Evolutionary conservation across 2,888 invertebrate species (phyloP).

Genomic region (Nowickia ferox): DNA sequence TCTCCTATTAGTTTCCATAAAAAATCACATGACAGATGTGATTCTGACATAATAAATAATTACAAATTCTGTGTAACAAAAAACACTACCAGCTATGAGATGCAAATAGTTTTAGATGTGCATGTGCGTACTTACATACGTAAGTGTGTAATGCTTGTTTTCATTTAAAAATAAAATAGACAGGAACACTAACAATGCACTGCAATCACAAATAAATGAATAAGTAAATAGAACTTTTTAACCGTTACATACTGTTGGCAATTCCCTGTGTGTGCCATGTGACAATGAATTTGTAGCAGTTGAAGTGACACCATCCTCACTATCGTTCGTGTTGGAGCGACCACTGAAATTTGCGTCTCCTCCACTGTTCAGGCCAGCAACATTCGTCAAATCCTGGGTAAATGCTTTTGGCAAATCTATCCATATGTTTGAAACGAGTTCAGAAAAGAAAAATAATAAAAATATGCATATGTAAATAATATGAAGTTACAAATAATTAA

Average conservation of each 20-base stretch:
- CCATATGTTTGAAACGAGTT: conserved; percentile 40
- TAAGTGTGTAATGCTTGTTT: background rate
- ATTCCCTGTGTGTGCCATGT: conserved; percentile 81
- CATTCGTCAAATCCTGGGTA: conserved; percentile 87
- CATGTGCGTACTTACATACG: too few species aligned
- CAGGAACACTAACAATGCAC: conserved; percentile 10
- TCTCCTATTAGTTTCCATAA: too few species aligned
- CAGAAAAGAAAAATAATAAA: background rate
- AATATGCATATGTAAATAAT: background rate
- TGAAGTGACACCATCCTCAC: conserved; percentile 80
- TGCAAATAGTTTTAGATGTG: too few species aligned
- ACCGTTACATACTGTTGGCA: conserved; percentile 81
- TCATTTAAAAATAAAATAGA: background rate
- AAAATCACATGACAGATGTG: too few species aligned
- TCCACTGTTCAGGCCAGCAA: conserved; percentile 78
- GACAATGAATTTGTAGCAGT: conserved; percentile 81
- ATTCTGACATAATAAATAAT: too few species aligned
- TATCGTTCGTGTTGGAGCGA: conserved; percentile 58
- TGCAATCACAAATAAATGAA: conserved; percentile 14
- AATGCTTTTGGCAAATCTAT: conserved; percentile 91
- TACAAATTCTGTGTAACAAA: too few species aligned
- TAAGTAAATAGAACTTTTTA: conserved; percentile 26
- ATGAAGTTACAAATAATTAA: background rate
- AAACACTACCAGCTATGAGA: too few species aligned
- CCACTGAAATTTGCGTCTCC: conserved; percentile 65